Percentiles rank a stretch among this genome's conserved stretches.
phyloP scores from a whole-genome alignment of 2,888 invertebrate genomes.

The Reticulitermes lucifugus region DNA sequence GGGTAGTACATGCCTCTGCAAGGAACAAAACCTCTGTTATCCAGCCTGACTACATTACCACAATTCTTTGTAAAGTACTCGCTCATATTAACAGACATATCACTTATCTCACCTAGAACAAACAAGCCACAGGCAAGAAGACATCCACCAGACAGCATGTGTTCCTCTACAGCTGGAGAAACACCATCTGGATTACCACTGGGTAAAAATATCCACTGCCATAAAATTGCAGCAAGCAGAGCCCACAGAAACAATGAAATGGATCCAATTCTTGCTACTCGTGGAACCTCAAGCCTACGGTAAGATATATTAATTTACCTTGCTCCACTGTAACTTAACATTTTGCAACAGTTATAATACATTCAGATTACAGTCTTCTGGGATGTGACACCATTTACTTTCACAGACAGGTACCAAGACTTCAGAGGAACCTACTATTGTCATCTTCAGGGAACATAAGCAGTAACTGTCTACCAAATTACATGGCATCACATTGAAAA shows the following conservation, averaged over 20 bases:
- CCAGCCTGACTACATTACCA: neutral
- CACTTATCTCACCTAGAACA: constrained; percentile 61
- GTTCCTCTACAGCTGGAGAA: constrained; percentile 59
- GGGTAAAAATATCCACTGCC: constrained; percentile 35
- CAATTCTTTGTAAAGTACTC: too few relatives aligned
- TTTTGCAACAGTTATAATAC: neutral
- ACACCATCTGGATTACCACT: constrained; percentile 14
- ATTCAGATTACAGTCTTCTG: too few relatives aligned
- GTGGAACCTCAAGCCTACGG: constrained; percentile 49
- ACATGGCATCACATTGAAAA: too few relatives aligned
- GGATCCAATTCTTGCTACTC: constrained; percentile 51
- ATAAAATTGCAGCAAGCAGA: constrained; percentile 49
- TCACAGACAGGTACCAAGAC: too few relatives aligned
- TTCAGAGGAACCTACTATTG: too few relatives aligned
- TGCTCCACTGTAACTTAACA: neutral
- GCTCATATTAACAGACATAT: too few relatives aligned
- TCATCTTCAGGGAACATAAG: too few relatives aligned
- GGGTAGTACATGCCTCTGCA: too few relatives aligned
- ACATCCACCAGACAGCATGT: constrained; percentile 64
- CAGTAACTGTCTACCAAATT: too few relatives aligned
- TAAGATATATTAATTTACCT: neutral
- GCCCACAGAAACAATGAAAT: constrained; percentile 48
- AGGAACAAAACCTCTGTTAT: too few relatives aligned
- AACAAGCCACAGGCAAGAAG: constrained; percentile 64
- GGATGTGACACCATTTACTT: too few relatives aligned